A percentile compares a stretch with the other conserved stretches of the same genome.
phyloP scores from a whole-genome alignment of 2,888 invertebrate species.

The Stenoptilia bipunctidactyla region DNA sequence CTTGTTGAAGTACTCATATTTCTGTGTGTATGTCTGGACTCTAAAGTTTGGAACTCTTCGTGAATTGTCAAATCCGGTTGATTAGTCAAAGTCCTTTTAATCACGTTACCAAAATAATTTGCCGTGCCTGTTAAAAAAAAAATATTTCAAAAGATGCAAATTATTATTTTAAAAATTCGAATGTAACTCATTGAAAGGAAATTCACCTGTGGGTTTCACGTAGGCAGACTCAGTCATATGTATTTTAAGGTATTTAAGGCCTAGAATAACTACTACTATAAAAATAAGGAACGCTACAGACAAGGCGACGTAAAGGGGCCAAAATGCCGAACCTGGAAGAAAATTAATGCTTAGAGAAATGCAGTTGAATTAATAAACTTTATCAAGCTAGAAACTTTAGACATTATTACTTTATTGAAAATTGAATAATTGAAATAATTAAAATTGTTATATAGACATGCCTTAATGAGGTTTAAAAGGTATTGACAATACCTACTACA shows the following conservation, averaged over 20 bases:
- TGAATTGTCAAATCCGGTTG: slow-evolving; percentile 86
- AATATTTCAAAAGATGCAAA: background rate
- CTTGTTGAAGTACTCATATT: slow-evolving; percentile 72
- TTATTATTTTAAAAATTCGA: no score
- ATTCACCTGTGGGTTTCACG: slow-evolving; percentile 55
- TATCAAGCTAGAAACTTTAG: background rate
- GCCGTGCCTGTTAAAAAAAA: slow-evolving; percentile 29
- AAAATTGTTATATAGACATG: no score
- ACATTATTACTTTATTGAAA: background rate
- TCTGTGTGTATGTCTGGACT: slow-evolving; percentile 68
- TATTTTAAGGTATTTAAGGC: slow-evolving; percentile 58
- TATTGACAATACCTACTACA: no score
- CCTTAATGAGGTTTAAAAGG: no score
- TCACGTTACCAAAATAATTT: slow-evolving; percentile 86
- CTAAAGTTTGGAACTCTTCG: slow-evolving; percentile 81
- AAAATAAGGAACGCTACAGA: slow-evolving; percentile 57
- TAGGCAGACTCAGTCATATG: slow-evolving; percentile 55
- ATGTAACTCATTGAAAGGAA: background rate
- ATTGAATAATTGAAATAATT: no score
- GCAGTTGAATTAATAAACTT: background rate
- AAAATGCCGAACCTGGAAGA: slow-evolving; percentile 51
- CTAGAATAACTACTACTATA: slow-evolving; percentile 48
- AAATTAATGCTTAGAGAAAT: slow-evolving; percentile 3
- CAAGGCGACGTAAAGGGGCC: slow-evolving; percentile 50
- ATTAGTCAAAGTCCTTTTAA: slow-evolving; percentile 83